Base-by-base conservation (phyloP, 2,888 invertebrate genomes). In the Tipula lateralis region DNA sequence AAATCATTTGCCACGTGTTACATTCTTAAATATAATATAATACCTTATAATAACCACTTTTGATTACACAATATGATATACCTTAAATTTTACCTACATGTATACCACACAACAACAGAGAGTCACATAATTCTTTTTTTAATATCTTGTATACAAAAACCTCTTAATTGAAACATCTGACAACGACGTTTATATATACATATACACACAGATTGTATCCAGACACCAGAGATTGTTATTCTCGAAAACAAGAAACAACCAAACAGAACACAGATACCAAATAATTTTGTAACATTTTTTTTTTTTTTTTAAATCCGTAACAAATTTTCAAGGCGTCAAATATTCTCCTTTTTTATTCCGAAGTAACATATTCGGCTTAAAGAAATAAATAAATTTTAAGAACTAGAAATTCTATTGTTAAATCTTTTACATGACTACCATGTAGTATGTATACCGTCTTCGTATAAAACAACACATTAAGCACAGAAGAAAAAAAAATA, bases 311-410 rank as follows among this genome's bases (percentile, higher is more conserved):
- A 66, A 66, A 66, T 24, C 66, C 66, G 66, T 66, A 66, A 66
- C 66, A 66, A 66, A 66, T 66, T 66, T 66, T 66, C 66, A 19
- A 66, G 66, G 66, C 66, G 66, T 66, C 66, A 66, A 66, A 66
- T 66, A 66, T 66, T 66, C 66, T 66, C 66, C 66, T 66, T 66
- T 66, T 66, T 66, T 66, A 66, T 66, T 66, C 24, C 66, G 24
- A 24, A 24, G 66, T 66, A 66, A 66, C 66, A 66, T 66, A 66
- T 66, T 66, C 66, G 66, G 24, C 66, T 66, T 66, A 66, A 66
- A 66, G 66, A 66, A 66, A 66, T 66, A 66, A 66, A 66, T 66
- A 66, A 66, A 66, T 66, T 66, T 66, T 7, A 24, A 66, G 24
- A 66, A 66, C 24, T 66, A 66, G 66, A 66, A 66, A 66, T 66